Percentiles rank a stretch among this genome's conserved stretches.
Evolutionary conservation across 2,113 vertebrate genomes (phyloP).

Genomic region (Hydrochoerus hydrochaeris): DNA sequence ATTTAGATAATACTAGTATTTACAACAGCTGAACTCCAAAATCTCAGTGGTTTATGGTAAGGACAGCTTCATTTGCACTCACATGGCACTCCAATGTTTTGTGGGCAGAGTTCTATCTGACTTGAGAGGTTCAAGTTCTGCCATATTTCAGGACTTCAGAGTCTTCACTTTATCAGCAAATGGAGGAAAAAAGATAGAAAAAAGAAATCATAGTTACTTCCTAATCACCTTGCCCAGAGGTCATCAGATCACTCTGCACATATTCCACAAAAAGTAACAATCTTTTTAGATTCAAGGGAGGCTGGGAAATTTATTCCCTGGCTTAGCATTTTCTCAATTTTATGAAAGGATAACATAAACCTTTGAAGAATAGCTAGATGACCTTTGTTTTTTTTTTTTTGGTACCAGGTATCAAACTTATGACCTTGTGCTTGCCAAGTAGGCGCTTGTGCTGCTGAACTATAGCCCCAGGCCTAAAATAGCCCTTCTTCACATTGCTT

Average conservation of each 20-base stretch:
- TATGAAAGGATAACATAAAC: neutral
- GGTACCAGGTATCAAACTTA: too few species aligned
- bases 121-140: neutral
- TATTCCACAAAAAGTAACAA: neutral
- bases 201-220: neutral
- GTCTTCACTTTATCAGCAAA: conserved; percentile 9
- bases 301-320: neutral
- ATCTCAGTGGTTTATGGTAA: conserved; percentile 20
- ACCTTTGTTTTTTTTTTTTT: too few species aligned
- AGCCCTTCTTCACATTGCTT: neutral
- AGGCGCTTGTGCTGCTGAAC: too few species aligned
- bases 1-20: neutral
- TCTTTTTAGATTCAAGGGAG: neutral
- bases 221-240: neutral
- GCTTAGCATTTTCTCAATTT: neutral
- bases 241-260: neutral
- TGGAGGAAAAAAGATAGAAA: neutral
- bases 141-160: neutral
- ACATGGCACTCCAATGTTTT: neutral
- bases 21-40: neutral
- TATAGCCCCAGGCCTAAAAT: too few species aligned
- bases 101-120: neutral
- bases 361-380: neutral
- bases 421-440: too few species aligned
- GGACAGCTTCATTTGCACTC: neutral